Percentiles rank a stretch among this genome's conserved stretches.
Evolutionary conservation across 2,113 vertebrate species (phyloP).

Genomic region (Cyrtonyx montezumae): DNA sequence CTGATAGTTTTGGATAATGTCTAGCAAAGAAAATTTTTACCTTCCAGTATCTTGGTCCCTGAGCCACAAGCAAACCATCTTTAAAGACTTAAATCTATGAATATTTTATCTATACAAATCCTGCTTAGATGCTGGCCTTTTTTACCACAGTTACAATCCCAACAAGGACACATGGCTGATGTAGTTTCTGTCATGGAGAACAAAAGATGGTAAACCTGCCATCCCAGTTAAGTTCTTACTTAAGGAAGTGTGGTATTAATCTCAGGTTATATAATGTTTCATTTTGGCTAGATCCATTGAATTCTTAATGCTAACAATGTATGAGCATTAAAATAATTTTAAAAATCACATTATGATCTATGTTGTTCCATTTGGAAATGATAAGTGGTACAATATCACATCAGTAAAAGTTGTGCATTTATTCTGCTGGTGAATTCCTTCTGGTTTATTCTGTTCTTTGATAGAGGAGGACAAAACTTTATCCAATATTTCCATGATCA

Average conservation of each 20-base stretch:
- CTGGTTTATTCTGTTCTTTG: not conserved
- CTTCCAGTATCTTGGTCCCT: not conserved
- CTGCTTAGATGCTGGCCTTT: not conserved
- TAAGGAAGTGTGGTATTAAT: not conserved
- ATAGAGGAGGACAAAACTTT: not conserved
- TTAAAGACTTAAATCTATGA: not conserved
- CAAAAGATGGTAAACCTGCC: not conserved
- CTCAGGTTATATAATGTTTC: not conserved
- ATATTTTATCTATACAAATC: not conserved
- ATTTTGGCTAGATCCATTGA: not conserved
- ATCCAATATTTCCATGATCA: not conserved
- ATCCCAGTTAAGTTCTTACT: not conserved
- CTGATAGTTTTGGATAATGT: not conserved
- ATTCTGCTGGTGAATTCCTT: not conserved
- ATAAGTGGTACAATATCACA: not conserved
- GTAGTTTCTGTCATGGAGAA: not conserved
- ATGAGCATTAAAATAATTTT: not conserved
- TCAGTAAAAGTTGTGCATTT: not conserved
- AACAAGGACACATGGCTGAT: not conserved
- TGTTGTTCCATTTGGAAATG: not conserved
- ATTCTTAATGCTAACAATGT: not conserved
- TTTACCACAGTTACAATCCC: not conserved
- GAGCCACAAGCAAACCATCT: not conserved
- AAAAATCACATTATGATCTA: not conserved
- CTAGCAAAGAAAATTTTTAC: not conserved